These are phyloP conservation scores for Etia nguti DNA, from an alignment of 2,113 vertebrate species.

Conservation along the genomic window DNA sequence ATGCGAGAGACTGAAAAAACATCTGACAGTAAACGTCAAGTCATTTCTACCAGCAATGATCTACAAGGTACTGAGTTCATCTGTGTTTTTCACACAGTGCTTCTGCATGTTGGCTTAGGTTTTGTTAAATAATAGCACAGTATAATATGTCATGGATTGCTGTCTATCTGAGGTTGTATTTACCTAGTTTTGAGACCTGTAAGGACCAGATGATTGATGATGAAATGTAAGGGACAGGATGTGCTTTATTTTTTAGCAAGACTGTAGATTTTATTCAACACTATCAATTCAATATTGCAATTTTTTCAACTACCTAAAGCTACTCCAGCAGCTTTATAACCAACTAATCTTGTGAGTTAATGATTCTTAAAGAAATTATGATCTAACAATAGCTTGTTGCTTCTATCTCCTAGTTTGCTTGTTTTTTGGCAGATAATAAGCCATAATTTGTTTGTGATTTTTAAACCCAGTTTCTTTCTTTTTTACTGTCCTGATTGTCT, in stretches of 20 bases:
- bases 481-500: background rate
- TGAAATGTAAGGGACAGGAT: background rate
- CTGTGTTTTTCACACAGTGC: background rate
- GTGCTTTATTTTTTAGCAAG: background rate
- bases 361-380: background rate
- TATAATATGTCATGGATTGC: accelerated
- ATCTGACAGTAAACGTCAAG: background rate
- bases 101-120: background rate
- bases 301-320: background rate
- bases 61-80: background rate
- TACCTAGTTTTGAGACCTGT: background rate
- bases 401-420: background rate
- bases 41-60: background rate
- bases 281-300: background rate
- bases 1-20: background rate
- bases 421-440: background rate
- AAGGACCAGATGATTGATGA: background rate
- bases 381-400: background rate
- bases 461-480: background rate
- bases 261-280: too few species aligned
- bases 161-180: background rate
- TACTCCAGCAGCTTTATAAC: background rate
- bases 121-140: background rate
- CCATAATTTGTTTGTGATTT: background rate
- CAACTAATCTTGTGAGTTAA: background rate